Base-by-base conservation (phyloP, 2,797 vertebrate genomes). In the Trachops cirrhosus region DNA sequence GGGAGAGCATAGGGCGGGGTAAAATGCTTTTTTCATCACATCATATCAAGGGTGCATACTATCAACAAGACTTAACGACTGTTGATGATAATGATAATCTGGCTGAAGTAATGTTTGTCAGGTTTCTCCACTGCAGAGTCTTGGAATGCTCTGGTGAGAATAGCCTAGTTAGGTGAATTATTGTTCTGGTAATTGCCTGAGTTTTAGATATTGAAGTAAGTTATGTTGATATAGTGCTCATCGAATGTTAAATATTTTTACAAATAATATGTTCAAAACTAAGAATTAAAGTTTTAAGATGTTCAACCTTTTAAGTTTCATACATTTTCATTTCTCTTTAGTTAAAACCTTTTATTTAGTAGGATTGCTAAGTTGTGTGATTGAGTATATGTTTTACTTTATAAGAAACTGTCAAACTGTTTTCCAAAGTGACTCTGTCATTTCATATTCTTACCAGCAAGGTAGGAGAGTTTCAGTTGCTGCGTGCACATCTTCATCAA, bases 211-310 rank as follows among this genome's bases (percentile, higher is more conserved):
- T 89, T 92, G 54, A 84, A 93, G n/a, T 93, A 46, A 62, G 10
- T 77, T 41, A 79, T 32, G 26, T 87, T n/a, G 54, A 34, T 84
- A 52, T 3, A 46, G 1, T 75, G 15, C 57, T 79, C 22, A 77
- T n/a, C 32, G 44, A 89, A 89, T 93, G 39, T 75, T 89, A 79
- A 86, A 18, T 48, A 62, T 80, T 91, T 95, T 96, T 86, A 37
- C 12, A 93, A 59, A 80, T 70, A 83, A 50, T 73, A 79, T 24
- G 26, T 89, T 86, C 34, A 37, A 67, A 75, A n/a, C 19, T 75
- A 7, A 70, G 78, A 79, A 41, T 64, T 71, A 86, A 44, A 83
- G 16, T 79, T 93, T 90, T 57, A 22, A 57, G 85, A 83, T 78
- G 14, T 59, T 92, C 14, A 86, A 3, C 6, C 62, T 91, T 96